Percentiles rank a stretch among this genome's conserved stretches.
Evolutionary conservation across 1,140 invertebrate species (phyloP).

Genomic region (Danaus plexippus): DNA sequence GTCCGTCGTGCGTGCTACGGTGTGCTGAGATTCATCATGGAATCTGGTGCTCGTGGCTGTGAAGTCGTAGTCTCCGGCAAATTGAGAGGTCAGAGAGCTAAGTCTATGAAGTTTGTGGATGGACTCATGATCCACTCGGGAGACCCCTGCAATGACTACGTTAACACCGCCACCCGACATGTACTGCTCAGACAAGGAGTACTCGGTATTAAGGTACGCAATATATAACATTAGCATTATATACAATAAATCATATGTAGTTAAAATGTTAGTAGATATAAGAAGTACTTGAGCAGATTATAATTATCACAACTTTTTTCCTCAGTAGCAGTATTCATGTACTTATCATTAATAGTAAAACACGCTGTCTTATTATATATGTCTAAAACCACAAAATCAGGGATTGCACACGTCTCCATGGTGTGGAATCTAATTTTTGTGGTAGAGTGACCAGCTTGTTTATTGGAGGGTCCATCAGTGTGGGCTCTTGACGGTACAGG

Average conservation of each 20-base stretch:
- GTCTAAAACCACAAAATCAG: slow-evolving; percentile 48
- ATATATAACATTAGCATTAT: no score
- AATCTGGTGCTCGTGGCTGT: slow-evolving; percentile 96
- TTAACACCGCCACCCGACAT: slow-evolving; percentile 97
- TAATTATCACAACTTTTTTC: no score
- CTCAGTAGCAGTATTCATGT: no score
- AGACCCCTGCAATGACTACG: slow-evolving; percentile 98
- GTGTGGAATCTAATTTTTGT: slow-evolving; percentile 56
- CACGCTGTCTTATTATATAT: not conserved
- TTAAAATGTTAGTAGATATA: no score
- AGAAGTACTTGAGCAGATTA: no score
- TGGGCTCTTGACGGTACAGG: slow-evolving; percentile 55
- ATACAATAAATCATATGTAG: no score
- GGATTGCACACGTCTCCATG: slow-evolving; percentile 41
- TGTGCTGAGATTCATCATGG: slow-evolving; percentile 99
- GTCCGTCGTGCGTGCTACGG: slow-evolving; percentile 96
- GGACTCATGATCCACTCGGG: slow-evolving; percentile 99
- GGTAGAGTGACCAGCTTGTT: slow-evolving; percentile 52
- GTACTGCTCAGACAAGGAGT: slow-evolving; percentile 97
- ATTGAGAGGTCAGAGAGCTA: slow-evolving; percentile 98
- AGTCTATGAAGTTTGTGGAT: slow-evolving; percentile 99
- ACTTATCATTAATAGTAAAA: not conserved
- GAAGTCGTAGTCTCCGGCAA: slow-evolving; percentile 99
- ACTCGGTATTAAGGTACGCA: slow-evolving; percentile 83
- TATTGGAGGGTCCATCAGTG: slow-evolving; percentile 56